Conservation (phyloP, 2,113 vertebrate genomes). For the Jacana jacana region DNA sequence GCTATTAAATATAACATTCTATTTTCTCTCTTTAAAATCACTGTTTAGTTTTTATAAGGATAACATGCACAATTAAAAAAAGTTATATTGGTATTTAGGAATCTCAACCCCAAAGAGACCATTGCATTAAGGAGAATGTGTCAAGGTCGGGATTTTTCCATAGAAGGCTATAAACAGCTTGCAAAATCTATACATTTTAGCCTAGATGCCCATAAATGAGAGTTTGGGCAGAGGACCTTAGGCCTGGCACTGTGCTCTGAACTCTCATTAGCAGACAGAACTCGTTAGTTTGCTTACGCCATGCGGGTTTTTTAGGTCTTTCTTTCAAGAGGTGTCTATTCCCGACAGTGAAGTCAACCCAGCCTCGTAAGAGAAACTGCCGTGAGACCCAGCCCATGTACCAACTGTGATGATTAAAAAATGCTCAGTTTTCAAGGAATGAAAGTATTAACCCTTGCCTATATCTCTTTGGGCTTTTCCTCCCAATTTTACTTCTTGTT, state of each 20-base stretch:
- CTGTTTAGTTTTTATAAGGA: neutral
- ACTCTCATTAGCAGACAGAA: neutral
- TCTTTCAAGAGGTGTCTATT: neutral
- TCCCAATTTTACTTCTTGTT: neutral
- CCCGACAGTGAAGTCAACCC: neutral
- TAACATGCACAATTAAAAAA: neutral
- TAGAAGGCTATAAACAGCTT: neutral
- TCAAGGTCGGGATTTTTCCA: neutral
- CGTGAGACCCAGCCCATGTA: neutral
- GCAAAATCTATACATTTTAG: neutral
- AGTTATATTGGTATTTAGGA: neutral
- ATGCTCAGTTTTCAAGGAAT: neutral
- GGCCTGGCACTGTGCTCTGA: neutral
- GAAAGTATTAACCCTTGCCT: neutral
- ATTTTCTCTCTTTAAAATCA: neutral
- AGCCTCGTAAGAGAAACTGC: neutral
- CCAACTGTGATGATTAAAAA: neutral
- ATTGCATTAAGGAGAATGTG: neutral
- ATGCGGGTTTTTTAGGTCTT: accelerated
- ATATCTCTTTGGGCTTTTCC: too few relatives aligned
- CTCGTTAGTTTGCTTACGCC: neutral
- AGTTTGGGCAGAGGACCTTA: neutral
- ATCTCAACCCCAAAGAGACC: neutral
- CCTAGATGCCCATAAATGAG: neutral
- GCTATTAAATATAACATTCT: neutral